Evolutionary conservation across 2,113 vertebrate species (phyloP), one percentile per base, ranked within the genome.

Genomic region (Motacilla tschutschensis): DNA sequence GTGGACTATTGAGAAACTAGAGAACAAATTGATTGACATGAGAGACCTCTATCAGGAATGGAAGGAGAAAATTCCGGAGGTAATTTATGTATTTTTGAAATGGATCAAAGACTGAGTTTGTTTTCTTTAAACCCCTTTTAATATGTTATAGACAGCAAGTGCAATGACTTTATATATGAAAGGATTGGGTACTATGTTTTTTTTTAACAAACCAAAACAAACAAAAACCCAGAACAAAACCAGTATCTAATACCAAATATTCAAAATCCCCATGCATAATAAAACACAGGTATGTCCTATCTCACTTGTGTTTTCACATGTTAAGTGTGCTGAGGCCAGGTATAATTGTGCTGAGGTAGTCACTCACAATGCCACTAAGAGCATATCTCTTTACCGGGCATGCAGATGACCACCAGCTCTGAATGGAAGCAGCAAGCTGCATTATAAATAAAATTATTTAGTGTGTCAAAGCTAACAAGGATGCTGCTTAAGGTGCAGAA

Each of bases 11-110:
- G 99, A 99, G 93, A 99, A 99, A 95, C 96, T 99, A 93, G 99
- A 99, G 96, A 99, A 99, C 95, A 99, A 98, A 88, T 91, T 99
- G 76, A 98, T 99, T 89, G 99, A 99, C 81, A 99, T 99, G 99
- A 97, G 99, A 95, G 99, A 99, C 58, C 96, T 98, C 84, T 99
- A 99, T 95, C 98, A 98, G 93, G 99, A 99, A 93, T 99, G 99
- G 98, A 99, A 98, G 88, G 98, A 99, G 86, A 98, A 97, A 66
- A 93, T 95, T 64, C 95, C 95, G 5, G 97, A 98, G 96, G 97
- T 97, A 96, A 87, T 88, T 77, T 46, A 41, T 48, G 2, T 41
- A 8, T 78, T 75, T 79, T 87, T 40, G 24, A 76, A 84, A 82
- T 6, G 6, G 10, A 72, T 51, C 21, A 60, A 60, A 51, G 48